These are phyloP conservation scores for Argopecten irradians DNA, from an alignment of 1,140 invertebrate genomes.

Conservation along the genomic window DNA sequence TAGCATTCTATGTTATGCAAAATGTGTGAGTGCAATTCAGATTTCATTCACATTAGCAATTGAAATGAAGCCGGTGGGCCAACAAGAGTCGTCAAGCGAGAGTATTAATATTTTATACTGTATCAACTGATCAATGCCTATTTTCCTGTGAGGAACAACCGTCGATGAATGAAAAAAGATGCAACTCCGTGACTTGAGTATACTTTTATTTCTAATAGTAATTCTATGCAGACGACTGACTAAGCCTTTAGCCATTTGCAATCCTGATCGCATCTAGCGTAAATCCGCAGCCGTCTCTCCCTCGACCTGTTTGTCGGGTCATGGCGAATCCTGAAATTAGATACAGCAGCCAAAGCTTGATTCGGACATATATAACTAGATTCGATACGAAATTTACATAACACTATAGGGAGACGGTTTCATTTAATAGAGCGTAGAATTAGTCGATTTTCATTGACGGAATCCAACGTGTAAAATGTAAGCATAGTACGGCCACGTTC, in stretches of 20 bases:
- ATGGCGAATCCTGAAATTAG: background rate
- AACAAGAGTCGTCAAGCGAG: background rate
- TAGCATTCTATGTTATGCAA: constrained; percentile 14
- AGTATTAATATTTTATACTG: constrained; percentile 5
- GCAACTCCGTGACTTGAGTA: background rate
- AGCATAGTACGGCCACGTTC: background rate
- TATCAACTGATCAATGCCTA: constrained; percentile 1
- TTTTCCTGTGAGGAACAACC: background rate
- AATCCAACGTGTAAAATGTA: background rate
- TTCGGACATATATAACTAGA: constrained; percentile 10
- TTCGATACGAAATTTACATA: constrained; percentile 6
- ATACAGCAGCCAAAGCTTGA: background rate
- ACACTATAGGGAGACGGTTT: background rate
- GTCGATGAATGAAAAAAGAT: background rate
- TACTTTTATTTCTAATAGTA: background rate
- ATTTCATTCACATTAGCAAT: constrained; percentile 23
- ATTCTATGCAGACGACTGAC: background rate
- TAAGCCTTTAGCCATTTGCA: background rate
- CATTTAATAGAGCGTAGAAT: background rate
- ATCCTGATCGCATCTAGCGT: background rate
- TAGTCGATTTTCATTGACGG: constrained; percentile 16
- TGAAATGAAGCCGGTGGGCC: constrained; percentile 12
- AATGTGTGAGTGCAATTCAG: constrained; percentile 16
- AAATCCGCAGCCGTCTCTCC: background rate
- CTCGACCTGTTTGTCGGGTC: background rate